phyloP scores from a whole-genome alignment of 2,113 vertebrate genomes.

The Enhydra lutris region DNA sequence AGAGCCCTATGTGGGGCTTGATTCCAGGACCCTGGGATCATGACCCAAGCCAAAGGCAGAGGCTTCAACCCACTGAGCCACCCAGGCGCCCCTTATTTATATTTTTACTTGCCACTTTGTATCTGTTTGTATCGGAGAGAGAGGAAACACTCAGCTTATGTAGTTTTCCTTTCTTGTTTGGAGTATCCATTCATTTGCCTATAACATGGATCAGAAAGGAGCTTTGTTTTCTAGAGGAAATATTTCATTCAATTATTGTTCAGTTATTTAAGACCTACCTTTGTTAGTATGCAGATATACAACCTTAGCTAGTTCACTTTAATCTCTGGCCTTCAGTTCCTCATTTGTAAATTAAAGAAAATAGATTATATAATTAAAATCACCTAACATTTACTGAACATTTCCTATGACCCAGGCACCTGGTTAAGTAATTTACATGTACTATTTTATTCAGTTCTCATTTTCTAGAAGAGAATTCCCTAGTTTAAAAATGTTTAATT shows the following conservation, averaged over 20 bases:
- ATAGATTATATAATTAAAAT: not conserved
- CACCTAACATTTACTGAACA: not conserved
- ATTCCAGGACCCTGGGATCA: too few species aligned
- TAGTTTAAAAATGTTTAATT: not conserved
- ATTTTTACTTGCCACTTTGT: not conserved
- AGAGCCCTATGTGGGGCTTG: too few species aligned
- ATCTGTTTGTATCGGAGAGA: not conserved
- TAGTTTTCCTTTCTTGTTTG: not conserved
- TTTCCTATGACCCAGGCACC: not conserved
- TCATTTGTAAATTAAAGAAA: conserved; percentile 5
- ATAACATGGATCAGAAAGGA: not conserved
- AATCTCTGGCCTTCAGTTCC: not conserved
- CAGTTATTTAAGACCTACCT: not conserved
- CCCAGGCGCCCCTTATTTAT: not conserved
- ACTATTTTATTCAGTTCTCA: not conserved
- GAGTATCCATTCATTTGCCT: not conserved
- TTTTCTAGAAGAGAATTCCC: not conserved
- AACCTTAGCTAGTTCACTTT: not conserved
- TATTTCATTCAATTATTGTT: not conserved
- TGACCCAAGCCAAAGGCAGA: too few species aligned
- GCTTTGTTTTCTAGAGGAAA: not conserved
- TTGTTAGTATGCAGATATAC: not conserved
- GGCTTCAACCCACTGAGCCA: too few species aligned
- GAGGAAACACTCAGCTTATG: not conserved
- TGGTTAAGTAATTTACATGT: not conserved